Conservation (phyloP, 2,888 invertebrate species). For the Xanthorhoe spadicearia region DNA sequence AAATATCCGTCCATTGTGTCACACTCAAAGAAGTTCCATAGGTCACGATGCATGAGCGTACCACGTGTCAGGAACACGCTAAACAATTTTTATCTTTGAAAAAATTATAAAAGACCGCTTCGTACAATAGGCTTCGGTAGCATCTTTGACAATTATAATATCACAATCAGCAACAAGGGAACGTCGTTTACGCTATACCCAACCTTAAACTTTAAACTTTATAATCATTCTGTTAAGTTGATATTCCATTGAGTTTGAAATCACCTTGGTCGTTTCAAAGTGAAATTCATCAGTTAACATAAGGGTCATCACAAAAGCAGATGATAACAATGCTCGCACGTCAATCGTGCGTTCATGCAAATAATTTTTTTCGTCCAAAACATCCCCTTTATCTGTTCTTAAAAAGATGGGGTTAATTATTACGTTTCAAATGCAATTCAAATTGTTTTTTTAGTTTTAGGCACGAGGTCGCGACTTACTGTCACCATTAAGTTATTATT, state of each 20-base stretch:
- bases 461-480: slow-evolving; percentile 81
- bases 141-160: slow-evolving; percentile 85
- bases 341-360: slow-evolving; percentile 85
- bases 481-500: slow-evolving; percentile 79
- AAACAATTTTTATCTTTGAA: slow-evolving; percentile 83
- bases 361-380: slow-evolving; percentile 81
- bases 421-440: slow-evolving; percentile 82
- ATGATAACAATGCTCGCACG: slow-evolving; percentile 83
- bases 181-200: slow-evolving; percentile 59
- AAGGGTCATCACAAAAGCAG: slow-evolving; percentile 84
- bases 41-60: slow-evolving; percentile 80
- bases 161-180: slow-evolving; percentile 58
- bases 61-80: slow-evolving; percentile 84
- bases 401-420: slow-evolving; percentile 83
- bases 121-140: slow-evolving; percentile 82
- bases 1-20: slow-evolving; percentile 81
- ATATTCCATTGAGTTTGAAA: slow-evolving; percentile 54
- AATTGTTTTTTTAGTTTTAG: slow-evolving; percentile 70
- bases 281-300: slow-evolving; percentile 69
- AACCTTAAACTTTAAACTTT: slow-evolving; percentile 51
- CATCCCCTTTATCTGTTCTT: slow-evolving; percentile 80
- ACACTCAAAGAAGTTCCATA: slow-evolving; percentile 82
- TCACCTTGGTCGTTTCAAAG: slow-evolving; percentile 56
- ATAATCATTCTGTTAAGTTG: slow-evolving; percentile 62
- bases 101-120: slow-evolving; percentile 81